Evolutionary conservation across 2,797 vertebrate genomes (phyloP), one percentile per base, ranked within the genome.

Genomic region (Anguilla marmorata): DNA sequence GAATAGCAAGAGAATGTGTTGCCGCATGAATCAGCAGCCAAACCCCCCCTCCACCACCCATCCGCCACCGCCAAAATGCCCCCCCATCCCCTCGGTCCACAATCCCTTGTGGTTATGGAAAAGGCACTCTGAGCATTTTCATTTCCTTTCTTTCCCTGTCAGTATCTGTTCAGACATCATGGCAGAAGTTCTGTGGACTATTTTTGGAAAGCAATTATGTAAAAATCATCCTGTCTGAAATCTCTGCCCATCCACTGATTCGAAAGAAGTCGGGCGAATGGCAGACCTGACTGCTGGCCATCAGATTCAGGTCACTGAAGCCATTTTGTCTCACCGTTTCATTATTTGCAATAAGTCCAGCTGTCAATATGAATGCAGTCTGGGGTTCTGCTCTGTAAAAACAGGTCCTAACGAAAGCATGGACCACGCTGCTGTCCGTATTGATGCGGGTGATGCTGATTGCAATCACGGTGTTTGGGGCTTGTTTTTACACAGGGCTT

Each of bases 221-320:
- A 45, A 45, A 79, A 37, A 79, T 79, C 33, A 41, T 14, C 74
- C 37, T 3, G 1, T 50, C 33, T 50, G 41, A 82, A 33, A 21
- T 79, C 33, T 45, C 74, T 41, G 30, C 74, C 74, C 19, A 19
- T 41, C 74, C 74, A 12, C n/a, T n/a, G 8, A 72, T 27, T 30
- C n/a, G n/a, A 72, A n/a, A 72, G 66, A 56, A 56, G 12, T 56
- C 12, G 2, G 54, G 2, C 0, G 54, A 56, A 14, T 14, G 54
- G 54, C 54, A 14, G 54, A 56, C 7, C 66, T 30, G n/a, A 30
- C n/a, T 7, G 27, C 27, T 2, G 27, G 9, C 9, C 66, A 72
- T 66, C 66, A 72, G 27, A 30, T 72, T 30, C 66, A 72, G 27
- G n/a, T 72, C 66, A 72, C n/a, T 72, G 66, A n/a, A 72, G 66